Conservation (phyloP, 2,888 invertebrate species). For the Drosophila vallismaia region DNA sequence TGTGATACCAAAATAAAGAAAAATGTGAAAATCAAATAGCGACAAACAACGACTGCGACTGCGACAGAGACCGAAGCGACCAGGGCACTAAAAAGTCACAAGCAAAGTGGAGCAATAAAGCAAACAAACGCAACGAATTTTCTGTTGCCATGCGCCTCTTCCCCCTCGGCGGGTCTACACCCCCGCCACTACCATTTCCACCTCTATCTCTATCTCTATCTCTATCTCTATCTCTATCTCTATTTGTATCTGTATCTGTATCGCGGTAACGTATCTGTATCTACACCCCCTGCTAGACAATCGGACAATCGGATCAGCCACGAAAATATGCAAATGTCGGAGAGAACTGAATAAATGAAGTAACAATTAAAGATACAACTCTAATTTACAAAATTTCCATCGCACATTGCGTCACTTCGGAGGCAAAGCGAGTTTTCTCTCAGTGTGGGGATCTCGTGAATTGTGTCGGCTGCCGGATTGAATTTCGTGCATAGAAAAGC, state of each 20-base stretch:
- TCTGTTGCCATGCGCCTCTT: constrained; percentile 53
- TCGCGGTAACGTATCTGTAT: not conserved
- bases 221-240: constrained; percentile 6
- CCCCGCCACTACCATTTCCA: constrained; percentile 2
- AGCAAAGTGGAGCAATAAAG: constrained; percentile 80
- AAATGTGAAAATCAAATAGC: constrained; percentile 81
- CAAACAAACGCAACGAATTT: constrained; percentile 67
- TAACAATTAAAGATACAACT: constrained; percentile 5
- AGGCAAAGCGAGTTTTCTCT: not conserved
- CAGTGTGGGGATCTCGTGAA: not conserved
- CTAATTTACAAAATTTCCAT: constrained; percentile 8
- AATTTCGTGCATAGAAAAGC: constrained; percentile 61
- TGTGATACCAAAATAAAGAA: constrained; percentile 76
- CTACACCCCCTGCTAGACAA: constrained; percentile 1
- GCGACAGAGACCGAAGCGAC: constrained; percentile 16
- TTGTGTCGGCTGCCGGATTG: constrained; percentile 51
- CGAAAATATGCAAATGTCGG: constrained; percentile 13
- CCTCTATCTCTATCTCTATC: constrained; percentile 13
- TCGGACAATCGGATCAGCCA: not conserved
- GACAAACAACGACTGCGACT: constrained; percentile 42
- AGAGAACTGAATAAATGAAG: constrained; percentile 4
- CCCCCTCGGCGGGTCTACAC: constrained; percentile 15
- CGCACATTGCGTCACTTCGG: not conserved
- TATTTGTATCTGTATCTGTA: not conserved
- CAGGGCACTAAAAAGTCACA: constrained; percentile 75